A percentile compares a stretch with the other conserved stretches of the same genome.
Conservation (phyloP, 2,888 invertebrate species). For the Agrenia bidenticulata region DNA sequence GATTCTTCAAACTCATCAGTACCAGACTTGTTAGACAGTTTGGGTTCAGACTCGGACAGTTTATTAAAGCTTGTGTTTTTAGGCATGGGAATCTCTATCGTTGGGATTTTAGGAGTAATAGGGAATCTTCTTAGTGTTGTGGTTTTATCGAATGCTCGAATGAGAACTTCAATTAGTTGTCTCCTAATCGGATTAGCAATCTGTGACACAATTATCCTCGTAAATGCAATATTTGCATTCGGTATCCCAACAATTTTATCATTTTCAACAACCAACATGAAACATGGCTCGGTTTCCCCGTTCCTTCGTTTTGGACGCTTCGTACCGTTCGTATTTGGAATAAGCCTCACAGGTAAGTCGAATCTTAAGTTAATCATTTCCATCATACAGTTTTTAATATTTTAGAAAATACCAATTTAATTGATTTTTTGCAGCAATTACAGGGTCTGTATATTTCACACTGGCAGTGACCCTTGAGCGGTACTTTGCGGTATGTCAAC, state of each 20-base stretch:
- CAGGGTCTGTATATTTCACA: conserved; percentile 41
- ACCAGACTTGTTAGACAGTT: conserved; percentile 16
- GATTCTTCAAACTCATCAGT: conserved; percentile 14
- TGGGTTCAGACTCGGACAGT: conserved; percentile 11
- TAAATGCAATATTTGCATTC: conserved; percentile 79
- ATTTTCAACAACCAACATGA: no score
- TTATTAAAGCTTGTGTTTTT: conserved; percentile 14
- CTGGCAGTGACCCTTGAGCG: conserved; percentile 45
- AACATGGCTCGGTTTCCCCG: not conserved
- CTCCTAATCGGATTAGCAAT: conserved; percentile 87
- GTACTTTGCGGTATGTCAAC: conserved; percentile 34
- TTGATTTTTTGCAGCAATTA: conserved; percentile 30
- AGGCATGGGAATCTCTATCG: conserved; percentile 20
- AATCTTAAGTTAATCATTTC: not conserved
- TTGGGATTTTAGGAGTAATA: conserved; percentile 71
- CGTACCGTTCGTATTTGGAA: conserved; percentile 17
- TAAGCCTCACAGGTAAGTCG: conserved; percentile 23
- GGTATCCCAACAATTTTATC: conserved; percentile 66
- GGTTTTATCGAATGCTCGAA: conserved; percentile 84
- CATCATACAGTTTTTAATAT: not conserved
- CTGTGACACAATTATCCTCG: conserved; percentile 85
- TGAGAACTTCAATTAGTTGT: conserved; percentile 94
- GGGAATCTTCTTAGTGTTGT: conserved; percentile 89
- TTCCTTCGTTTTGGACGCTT: conserved; percentile 7
- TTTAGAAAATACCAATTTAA: not conserved